Evolutionary conservation across 2,888 invertebrate genomes (phyloP), one percentile per base, ranked within the genome.

Genomic region (Mythimna lalbum): DNA sequence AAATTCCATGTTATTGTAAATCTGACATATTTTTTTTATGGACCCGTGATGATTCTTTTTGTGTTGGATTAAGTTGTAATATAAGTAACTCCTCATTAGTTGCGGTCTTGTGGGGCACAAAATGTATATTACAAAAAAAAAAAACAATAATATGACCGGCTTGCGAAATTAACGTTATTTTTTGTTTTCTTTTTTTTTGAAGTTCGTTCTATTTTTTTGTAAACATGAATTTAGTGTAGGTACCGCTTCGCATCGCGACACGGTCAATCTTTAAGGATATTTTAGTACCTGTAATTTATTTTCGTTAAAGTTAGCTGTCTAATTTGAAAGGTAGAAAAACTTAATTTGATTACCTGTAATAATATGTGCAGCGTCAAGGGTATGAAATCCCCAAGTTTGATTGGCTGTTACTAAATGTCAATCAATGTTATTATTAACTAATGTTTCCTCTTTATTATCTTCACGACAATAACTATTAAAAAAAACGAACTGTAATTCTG

Each of bases 261-360:
- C 36, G 19, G 49, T 27, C 57, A 10, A 61, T 60, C 21, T 47
- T 57, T 63, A 7, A 52, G 52, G 55, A 14, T 36, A 63, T 65
- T 62, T 71, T 55, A 27, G 27, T 55, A 50, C 43, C 50, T 50
- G 27, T 64, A 62, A 78, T 78, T 27, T 55, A 71, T 50, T 53
- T n/a, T 52, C 56, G 23, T 49, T 68, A 6, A 23, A 50, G 43
- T 55, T 63, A 62, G 23, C 52, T 61, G 43, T 63, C 12, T 69
- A 60, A 76, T 73, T 76, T 60, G 39, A 33, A 33, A 47, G 17
- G 49, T 17, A 75, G 69, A 81, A 81, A 81, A 81, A 81, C 56
- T n/a, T 71, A 79, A 78, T 73, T 82, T 78, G 61, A 71, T 82
- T 67, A 67, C 74, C 63, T 27, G n/a, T 80, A 74, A 79, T 80